Evolutionary conservation across 2,888 invertebrate species (phyloP).

Genomic region (Eupithecia centaureata): DNA sequence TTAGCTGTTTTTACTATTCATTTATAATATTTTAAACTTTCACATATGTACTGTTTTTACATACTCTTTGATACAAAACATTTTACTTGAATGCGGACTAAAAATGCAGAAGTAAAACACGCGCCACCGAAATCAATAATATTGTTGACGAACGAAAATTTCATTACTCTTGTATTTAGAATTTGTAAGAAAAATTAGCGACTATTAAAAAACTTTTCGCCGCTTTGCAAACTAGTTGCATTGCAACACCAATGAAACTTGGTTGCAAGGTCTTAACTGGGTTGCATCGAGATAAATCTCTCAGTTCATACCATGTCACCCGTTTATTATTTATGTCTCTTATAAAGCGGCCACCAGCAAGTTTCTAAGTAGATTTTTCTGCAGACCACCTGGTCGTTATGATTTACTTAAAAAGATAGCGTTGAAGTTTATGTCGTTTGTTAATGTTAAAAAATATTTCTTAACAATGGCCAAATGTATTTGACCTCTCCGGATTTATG

Average conservation of each 20-base stretch:
- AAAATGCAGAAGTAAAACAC: no score
- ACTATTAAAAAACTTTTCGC: neutral
- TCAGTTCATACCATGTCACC: slow-evolving; percentile 10
- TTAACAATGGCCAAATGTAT: no score
- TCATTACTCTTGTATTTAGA: neutral
- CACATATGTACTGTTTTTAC: no score
- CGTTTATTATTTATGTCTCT: neutral
- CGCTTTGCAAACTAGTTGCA: neutral
- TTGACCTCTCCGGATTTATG: no score
- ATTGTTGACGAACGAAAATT: no score
- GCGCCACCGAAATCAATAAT: no score
- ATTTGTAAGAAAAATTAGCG: neutral
- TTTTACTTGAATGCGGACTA: no score
- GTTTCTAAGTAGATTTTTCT: slow-evolving; percentile 34
- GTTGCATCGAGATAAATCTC: neutral
- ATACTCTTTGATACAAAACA: no score
- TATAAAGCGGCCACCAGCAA: slow-evolving; percentile 8
- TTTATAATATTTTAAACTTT: no score
- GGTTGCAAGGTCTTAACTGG: neutral
- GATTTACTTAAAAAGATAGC: neutral
- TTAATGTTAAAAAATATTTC: neutral
- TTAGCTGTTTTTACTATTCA: no score
- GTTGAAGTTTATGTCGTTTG: neutral
- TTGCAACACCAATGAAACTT: neutral
- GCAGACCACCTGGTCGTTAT: slow-evolving; percentile 21